These are phyloP conservation scores for Argyra leucocephala DNA, from an alignment of 2,888 invertebrate species.

Conservation along the genomic window DNA sequence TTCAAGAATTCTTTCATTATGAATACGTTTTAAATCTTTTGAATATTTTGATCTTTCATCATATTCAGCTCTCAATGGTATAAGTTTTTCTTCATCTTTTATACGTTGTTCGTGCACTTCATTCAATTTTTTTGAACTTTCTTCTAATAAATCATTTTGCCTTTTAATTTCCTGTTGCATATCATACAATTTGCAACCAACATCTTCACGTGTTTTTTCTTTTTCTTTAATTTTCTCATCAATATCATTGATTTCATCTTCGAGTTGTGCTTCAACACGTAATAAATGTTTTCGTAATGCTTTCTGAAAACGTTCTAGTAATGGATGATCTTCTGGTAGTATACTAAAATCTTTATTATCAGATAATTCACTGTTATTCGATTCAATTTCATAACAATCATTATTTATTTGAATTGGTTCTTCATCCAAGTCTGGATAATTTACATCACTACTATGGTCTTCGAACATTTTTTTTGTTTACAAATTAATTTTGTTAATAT, in stretches of 20 bases:
- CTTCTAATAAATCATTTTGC: slow-evolving; percentile 45
- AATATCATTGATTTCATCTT: slow-evolving; percentile 57
- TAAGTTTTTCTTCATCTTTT: slow-evolving; percentile 36
- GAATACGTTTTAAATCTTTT: slow-evolving; percentile 32
- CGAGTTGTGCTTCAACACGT: slow-evolving; percentile 54
- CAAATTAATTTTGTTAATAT: too few relatives aligned
- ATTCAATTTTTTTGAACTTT: slow-evolving; percentile 42
- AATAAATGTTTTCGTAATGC: slow-evolving; percentile 56
- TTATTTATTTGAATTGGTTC: background rate
- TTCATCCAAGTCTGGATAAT: background rate
- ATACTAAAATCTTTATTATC: slow-evolving; percentile 32
- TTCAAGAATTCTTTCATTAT: slow-evolving; percentile 35
- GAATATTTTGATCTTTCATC: slow-evolving; percentile 32
- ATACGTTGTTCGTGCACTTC: slow-evolving; percentile 38
- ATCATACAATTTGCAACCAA: slow-evolving; percentile 44
- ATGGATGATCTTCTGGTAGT: slow-evolving; percentile 61
- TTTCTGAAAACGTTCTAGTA: slow-evolving; percentile 63
- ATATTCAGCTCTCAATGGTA: slow-evolving; percentile 36
- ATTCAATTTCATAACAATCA: background rate
- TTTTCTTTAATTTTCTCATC: slow-evolving; percentile 44
- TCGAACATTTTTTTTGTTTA: background rate
- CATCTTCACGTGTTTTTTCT: slow-evolving; percentile 38
- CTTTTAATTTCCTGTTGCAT: slow-evolving; percentile 45
- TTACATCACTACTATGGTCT: background rate
- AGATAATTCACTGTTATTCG: background rate